phyloP scores from a whole-genome alignment of 2,113 vertebrate species.

The Taurulus bubalis region DNA sequence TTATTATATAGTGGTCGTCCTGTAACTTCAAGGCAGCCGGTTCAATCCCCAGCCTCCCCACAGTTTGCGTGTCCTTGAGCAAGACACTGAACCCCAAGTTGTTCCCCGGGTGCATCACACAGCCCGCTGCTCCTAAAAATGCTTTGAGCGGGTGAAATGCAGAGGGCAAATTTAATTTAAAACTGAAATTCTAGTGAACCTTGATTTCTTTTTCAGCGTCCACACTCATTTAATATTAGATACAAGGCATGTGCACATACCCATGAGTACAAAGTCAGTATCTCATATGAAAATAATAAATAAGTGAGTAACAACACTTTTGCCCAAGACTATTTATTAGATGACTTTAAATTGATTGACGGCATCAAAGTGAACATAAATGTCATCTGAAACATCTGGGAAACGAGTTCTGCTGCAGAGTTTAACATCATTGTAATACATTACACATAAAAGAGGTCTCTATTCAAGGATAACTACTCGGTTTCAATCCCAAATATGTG shows the following conservation, averaged over 20 bases:
- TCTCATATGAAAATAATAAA: neutral
- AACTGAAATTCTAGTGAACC: too few relatives aligned
- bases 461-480: neutral
- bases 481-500: neutral
- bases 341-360: constrained; percentile 9
- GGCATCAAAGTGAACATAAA: neutral
- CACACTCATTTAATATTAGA: neutral
- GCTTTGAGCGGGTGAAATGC: too few relatives aligned
- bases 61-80: too few relatives aligned
- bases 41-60: too few relatives aligned
- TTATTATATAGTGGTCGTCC: too few relatives aligned
- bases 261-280: neutral
- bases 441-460: neutral
- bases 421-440: neutral
- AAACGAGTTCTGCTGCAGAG: constrained; percentile 2
- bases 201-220: neutral
- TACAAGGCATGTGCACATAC: neutral
- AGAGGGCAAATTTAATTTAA: too few relatives aligned
- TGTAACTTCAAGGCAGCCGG: too few relatives aligned
- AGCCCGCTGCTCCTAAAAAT: too few relatives aligned
- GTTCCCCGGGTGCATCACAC: too few relatives aligned
- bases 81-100: too few relatives aligned
- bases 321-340: constrained; percentile 38
- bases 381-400: neutral
- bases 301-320: neutral